Percentiles rank a stretch among this genome's conserved stretches.
Conservation (phyloP, 2,113 vertebrate genomes). For the Grammomys surdaster region DNA sequence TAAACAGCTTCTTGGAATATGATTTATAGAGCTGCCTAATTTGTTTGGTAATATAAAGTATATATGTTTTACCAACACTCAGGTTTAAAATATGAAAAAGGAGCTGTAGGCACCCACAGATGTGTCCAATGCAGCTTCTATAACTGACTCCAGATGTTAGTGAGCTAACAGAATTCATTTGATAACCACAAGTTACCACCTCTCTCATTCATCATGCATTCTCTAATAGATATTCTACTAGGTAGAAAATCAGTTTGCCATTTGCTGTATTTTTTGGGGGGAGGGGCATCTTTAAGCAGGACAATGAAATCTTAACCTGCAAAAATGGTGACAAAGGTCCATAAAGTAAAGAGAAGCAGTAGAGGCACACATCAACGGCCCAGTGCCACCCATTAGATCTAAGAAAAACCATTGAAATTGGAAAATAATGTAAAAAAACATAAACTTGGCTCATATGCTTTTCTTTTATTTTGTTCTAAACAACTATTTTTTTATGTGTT, state of each 20-base stretch:
- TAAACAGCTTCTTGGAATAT: background rate
- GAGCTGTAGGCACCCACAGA: conserved; percentile 3
- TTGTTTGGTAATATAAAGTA: background rate
- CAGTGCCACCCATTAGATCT: background rate
- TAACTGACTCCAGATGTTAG: background rate
- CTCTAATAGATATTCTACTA: background rate
- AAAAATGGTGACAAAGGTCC: background rate
- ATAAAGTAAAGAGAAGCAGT: background rate
- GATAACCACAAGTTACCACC: background rate
- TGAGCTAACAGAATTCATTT: background rate
- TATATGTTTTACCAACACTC: background rate
- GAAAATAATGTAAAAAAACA: conserved; percentile 8
- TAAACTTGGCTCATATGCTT: background rate
- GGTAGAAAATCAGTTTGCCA: background rate
- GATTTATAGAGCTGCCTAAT: conserved; percentile 11
- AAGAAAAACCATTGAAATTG: background rate
- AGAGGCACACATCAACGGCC: background rate
- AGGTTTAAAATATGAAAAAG: background rate
- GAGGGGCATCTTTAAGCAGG: background rate
- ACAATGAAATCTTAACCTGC: background rate
- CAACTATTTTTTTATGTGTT: background rate
- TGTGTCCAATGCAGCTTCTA: background rate
- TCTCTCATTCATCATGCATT: background rate
- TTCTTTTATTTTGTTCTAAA: conserved; percentile 38
- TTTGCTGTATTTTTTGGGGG: background rate